A percentile compares a stretch with the other conserved stretches of the same genome.
phyloP scores from a whole-genome alignment of 2,888 invertebrate genomes.

The Stictocephala bisonia region DNA sequence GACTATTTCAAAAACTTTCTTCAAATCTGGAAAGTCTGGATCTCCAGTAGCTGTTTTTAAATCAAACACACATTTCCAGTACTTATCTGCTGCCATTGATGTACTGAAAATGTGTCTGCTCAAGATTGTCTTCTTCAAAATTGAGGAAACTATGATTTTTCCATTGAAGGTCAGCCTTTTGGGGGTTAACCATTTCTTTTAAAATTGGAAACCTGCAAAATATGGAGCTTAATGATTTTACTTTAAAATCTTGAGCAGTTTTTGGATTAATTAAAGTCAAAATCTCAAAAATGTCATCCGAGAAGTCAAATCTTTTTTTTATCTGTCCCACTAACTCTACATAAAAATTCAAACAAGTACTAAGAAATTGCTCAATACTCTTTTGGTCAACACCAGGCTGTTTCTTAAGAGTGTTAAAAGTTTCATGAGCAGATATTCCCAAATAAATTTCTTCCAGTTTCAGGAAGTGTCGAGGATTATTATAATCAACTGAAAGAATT shows the following conservation, averaged over 20 bases:
- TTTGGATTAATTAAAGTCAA: conserved; percentile 29
- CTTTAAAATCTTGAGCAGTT: conserved; percentile 19
- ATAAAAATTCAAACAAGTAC: neutral
- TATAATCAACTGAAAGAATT: neutral
- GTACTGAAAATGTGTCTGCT: too few relatives aligned
- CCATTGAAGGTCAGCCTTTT: conserved; percentile 43
- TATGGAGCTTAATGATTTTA: conserved; percentile 11
- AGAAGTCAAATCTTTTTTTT: conserved; percentile 36
- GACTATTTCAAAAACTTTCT: conserved; percentile 16
- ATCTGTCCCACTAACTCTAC: neutral
- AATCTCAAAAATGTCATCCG: conserved; percentile 29
- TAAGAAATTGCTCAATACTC: neutral
- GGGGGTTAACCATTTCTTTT: neutral
- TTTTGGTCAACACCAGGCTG: neutral
- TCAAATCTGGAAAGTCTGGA: conserved; percentile 28
- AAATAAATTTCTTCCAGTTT: conserved; percentile 7
- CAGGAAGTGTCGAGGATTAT: neutral
- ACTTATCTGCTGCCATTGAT: too few relatives aligned
- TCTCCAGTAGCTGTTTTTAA: neutral
- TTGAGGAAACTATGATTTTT: too few relatives aligned
- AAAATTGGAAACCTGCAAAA: conserved; percentile 42
- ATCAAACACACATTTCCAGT: conserved; percentile 30
- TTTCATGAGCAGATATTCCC: neutral
- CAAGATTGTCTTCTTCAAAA: too few relatives aligned
- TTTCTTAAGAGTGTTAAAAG: neutral